These are phyloP conservation scores for Castor canadensis DNA, from an alignment of 2,113 vertebrate species.

Conservation along the genomic window DNA sequence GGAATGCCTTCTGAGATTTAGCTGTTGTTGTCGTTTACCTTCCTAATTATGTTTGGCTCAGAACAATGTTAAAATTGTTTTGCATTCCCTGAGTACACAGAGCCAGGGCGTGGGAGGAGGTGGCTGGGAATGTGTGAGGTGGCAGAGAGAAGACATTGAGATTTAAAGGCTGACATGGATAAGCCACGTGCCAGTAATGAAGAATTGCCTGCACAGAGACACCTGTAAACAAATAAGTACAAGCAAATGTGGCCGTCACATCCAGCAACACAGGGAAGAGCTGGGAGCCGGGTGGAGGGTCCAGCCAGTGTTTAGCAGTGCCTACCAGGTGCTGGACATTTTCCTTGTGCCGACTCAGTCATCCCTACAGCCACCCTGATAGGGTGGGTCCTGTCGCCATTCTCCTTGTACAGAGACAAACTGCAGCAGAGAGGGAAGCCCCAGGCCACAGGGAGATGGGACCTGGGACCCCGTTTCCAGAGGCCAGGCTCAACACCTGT, in stretches of 20 bases:
- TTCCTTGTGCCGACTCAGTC: fast-evolving
- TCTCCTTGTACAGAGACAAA: not conserved
- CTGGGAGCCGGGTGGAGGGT: fast-evolving
- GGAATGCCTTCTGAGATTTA: not conserved
- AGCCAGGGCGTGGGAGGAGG: not conserved
- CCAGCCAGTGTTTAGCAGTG: fast-evolving
- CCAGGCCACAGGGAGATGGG: not conserved
- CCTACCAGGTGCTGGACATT: fast-evolving
- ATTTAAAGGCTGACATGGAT: not conserved
- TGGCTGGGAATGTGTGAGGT: not conserved
- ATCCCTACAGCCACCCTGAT: fast-evolving
- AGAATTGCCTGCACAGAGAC: not conserved
- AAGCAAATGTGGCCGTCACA: fast-evolving
- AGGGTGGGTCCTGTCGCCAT: fast-evolving
- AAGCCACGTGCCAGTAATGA: fast-evolving
- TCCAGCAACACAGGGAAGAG: fast-evolving
- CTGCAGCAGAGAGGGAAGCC: not conserved
- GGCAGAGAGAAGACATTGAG: not conserved
- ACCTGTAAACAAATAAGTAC: fast-evolving
- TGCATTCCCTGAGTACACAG: not conserved
- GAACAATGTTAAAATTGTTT: constrained; percentile 43
- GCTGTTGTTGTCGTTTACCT: not conserved
- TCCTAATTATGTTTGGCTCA: constrained; percentile 36
- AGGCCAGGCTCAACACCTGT: not conserved
- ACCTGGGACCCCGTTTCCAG: not conserved